Base-by-base conservation (phyloP, 2,888 invertebrate species). In the Phortica okadai region DNA sequence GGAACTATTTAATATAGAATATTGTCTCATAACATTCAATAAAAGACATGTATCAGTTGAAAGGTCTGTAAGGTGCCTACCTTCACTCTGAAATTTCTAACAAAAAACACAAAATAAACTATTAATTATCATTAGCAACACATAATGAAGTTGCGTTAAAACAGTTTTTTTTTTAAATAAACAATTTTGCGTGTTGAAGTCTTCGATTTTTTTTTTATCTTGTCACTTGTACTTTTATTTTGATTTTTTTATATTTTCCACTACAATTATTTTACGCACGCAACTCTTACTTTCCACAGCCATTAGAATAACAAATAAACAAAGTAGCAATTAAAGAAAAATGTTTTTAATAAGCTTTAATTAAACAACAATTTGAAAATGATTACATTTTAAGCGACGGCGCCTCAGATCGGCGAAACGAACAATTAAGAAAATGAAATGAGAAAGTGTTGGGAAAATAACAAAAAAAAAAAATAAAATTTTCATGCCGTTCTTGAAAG, bases 251-350 rank as follows among this genome's bases (percentile, higher is more conserved):
- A 10, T 16, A n/a, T 45, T 41, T 54, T 25, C n/a, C 56, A 56
- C 5, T 7, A 54, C 14, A 72, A 72, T 56, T 33, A 72, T 33
- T 54, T 25, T 6, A 56, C 41, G 56, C 87, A 88, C 83, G 88
- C 88, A 83, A 85, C 85, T 85, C 82, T 85, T 86, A 84, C 85
- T 85, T 85, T 85, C 81, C 77, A 80, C 14, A 25, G 14, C 33
- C 7, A 72, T 72, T 56, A 56, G 54, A 72, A 70, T 70, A 50
- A 58, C 74, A 74, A 74, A 64, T 74, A 77, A 79, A 78, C 75
- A 56, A 62, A 6, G 25, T 7, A 62, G 78, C 69, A 62, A 76
- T 77, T 77, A 74, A 74, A 80, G 74, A 77, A 77, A 82, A 76
- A 75, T 74, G 59, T 72, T 67, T 62, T 74, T 16, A 59, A 21